These are phyloP conservation scores for Hypotaenidia okinawae DNA, from an alignment of 2,797 vertebrate species.

Conservation along the genomic window DNA sequence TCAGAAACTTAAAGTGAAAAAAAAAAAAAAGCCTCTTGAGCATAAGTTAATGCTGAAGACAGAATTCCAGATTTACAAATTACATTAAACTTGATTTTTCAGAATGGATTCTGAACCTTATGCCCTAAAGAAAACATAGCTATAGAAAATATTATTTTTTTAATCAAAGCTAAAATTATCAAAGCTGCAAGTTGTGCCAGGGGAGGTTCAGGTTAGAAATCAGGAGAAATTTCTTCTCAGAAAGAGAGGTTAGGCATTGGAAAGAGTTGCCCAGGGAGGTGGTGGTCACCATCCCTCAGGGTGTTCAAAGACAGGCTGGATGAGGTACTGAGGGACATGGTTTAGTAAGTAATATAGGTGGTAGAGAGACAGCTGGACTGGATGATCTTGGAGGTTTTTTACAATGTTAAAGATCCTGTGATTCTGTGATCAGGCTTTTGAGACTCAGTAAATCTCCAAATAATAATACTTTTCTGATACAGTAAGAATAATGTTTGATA, in stretches of 20 bases:
- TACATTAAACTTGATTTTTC: not conserved
- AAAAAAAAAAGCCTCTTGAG: not conserved
- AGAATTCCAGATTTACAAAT: not conserved
- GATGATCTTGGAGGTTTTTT: no score
- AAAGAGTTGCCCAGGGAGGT: no score
- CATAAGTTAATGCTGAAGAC: not conserved
- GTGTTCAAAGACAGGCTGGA: no score
- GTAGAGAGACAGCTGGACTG: no score
- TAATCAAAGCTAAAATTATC: not conserved
- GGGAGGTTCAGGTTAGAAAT: no score
- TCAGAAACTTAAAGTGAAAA: not conserved
- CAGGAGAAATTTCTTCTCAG: no score
- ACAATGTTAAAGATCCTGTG: no score
- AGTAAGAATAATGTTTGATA: not conserved
- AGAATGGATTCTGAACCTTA: not conserved
- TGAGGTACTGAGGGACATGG: no score
- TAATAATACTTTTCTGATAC: not conserved
- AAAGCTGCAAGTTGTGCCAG: not conserved
- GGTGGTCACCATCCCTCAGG: no score
- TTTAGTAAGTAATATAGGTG: no score
- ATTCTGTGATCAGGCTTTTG: not conserved
- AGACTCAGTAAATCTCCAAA: not conserved
- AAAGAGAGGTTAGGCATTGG: no score
- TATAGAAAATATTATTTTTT: not conserved
- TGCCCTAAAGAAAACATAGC: not conserved